These are phyloP conservation scores for Gorsachius goisagi DNA, from an alignment of 2,113 vertebrate species.

Conservation along the genomic window DNA sequence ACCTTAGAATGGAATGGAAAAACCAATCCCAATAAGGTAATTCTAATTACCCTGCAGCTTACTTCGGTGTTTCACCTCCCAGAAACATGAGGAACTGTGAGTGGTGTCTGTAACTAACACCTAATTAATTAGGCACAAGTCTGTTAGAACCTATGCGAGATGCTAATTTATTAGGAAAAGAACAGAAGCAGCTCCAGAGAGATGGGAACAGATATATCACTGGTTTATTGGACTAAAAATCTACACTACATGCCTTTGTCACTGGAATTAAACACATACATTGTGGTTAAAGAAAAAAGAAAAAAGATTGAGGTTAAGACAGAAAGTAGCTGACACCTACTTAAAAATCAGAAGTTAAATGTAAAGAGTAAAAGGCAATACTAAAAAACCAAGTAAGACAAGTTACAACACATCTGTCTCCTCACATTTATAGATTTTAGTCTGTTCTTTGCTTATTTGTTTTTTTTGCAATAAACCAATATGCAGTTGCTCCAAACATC, in stretches of 20 bases:
- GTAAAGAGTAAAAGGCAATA: background rate
- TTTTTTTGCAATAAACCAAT: background rate
- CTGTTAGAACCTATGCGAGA: background rate
- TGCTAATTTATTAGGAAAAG: background rate
- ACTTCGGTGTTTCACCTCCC: background rate
- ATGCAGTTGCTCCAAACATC: background rate
- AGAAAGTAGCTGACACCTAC: background rate
- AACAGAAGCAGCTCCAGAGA: background rate
- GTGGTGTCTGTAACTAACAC: background rate
- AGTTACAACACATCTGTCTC: background rate
- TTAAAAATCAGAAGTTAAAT: background rate
- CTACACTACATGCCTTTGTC: background rate
- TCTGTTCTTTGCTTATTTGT: background rate
- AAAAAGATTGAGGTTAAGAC: background rate
- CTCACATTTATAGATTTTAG: background rate
- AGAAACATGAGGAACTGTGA: background rate
- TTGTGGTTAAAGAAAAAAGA: background rate
- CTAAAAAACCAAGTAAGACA: rapidly evolving
- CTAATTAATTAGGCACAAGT: background rate
- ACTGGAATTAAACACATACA: background rate
- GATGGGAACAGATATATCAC: background rate
- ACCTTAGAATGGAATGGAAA: background rate
- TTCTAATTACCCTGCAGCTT: background rate
- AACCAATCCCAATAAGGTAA: background rate
- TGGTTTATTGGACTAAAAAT: background rate